Base-by-base conservation (phyloP, 2,888 invertebrate genomes). In the Eurytoma adleriae region DNA sequence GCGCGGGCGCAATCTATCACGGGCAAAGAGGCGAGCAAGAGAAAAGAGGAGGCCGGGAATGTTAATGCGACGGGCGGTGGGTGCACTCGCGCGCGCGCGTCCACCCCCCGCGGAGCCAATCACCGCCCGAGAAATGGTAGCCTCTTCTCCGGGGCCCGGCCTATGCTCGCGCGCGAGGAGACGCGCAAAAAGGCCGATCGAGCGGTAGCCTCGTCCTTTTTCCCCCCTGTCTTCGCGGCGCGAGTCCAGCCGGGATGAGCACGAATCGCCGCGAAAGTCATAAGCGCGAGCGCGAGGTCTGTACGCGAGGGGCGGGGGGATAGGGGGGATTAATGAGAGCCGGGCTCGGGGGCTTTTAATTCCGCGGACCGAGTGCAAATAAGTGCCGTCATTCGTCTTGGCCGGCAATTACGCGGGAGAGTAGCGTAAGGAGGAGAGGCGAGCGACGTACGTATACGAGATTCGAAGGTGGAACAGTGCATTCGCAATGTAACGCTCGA, bases 51-150 rank as follows among this genome's bases (percentile, higher is more conserved):
- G 86, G 87, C 87, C 87, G 89, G 89, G n/a, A 90, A 90, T 90
- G 88, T 90, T 90, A 90, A 90, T 90, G 88, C 87, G 87, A 85
- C 84, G 82, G 50, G 52, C 85, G 81, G 85, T 78, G 81, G 78
- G 86, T 84, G 71, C 27, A 20, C 18, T 40, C 56, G 67, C 30
- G 71, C 56, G 85, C 85, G 84, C 87, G 88, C 87, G 87, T 86
- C 87, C 87, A 87, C 89, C 90, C 89, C 90, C 90, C 85, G 90
- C 89, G 82, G 90, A 89, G 90, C 89, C 90, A 90, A 90, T 90
- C 90, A 89, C 89, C 88, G 88, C 86, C 87, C 88, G 88, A 90
- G 90, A 90, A 89, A 90, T 90, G 89, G 90, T 90, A 90, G 90
- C 89, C 40, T 62, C 66, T 50, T 40, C 78, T 24, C 52, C 10